These are phyloP conservation scores for Eurosta solidaginis DNA, from an alignment of 1,140 invertebrate genomes.

Conservation along the genomic window DNA sequence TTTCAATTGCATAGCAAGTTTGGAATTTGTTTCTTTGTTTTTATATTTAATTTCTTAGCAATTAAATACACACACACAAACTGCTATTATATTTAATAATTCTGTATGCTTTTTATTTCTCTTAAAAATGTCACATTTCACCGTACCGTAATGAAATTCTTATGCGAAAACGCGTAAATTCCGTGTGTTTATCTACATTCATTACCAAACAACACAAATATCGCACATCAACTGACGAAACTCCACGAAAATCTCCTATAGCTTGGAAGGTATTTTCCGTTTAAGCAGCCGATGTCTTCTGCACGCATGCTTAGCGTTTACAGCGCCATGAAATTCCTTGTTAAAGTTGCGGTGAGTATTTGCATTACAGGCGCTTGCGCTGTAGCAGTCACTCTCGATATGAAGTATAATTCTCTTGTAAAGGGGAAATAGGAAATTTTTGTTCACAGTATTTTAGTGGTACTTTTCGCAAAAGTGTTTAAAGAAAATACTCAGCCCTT, in stretches of 20 bases:
- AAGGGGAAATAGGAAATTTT: not conserved
- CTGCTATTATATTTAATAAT: too few relatives aligned
- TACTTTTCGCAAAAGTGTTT: not conserved
- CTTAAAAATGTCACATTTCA: too few relatives aligned
- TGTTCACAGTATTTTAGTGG: not conserved
- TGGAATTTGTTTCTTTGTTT: too few relatives aligned
- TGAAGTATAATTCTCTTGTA: not conserved
- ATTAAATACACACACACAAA: too few relatives aligned
- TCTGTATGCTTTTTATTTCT: too few relatives aligned
- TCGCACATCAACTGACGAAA: conserved; percentile 54
- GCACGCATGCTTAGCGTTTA: not conserved
- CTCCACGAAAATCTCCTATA: conserved; percentile 42
- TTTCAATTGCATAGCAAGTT: too few relatives aligned
- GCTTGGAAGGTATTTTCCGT: not conserved
- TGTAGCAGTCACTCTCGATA: not conserved
- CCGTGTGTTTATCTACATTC: conserved; percentile 39
- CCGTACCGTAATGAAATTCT: too few relatives aligned
- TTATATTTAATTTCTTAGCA: too few relatives aligned
- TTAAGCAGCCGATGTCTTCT: not conserved
- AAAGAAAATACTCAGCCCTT: too few relatives aligned
- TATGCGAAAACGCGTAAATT: conserved; percentile 31
- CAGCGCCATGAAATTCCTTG: not conserved
- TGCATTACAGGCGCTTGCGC: not conserved
- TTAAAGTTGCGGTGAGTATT: not conserved
- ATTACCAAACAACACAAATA: conserved; percentile 57